Evolutionary conservation across 2,113 vertebrate genomes (phyloP), one percentile per base, ranked within the genome.

Genomic region (Ciconia boyciana): DNA sequence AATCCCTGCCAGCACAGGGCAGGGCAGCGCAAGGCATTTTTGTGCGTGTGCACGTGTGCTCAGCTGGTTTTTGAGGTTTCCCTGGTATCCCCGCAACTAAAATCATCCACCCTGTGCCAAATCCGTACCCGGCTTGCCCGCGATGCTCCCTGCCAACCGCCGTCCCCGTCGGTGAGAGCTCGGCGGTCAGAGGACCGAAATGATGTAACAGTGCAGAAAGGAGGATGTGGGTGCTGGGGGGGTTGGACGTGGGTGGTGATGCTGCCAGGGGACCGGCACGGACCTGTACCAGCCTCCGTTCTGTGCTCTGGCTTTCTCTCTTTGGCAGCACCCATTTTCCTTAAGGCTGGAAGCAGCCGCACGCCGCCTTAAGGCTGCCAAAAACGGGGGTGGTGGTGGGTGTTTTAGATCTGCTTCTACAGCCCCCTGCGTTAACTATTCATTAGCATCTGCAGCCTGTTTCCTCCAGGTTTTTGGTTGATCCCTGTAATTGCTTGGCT

Each of bases 71-170:
- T 12, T 2, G 41, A 87, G 83, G 80, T 68, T 88, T 95, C 85
- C 32, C 39, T 34, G 36, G 2, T 68, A 57, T 94, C 8, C 7
- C 16, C 3, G 4, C 32, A n/a, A 9, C 43, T 75, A 13, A 81
- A 69, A 52, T 44, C 24, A 34, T 41, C 64, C 39, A 44, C 11
- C 43, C 68, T 3, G 32, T 90, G 83, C 51, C 1, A 2, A 7
- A 66, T 51, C 15, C 1, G 4, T 14, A 41, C 66, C 43, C 1
- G 3, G 15, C 49, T 64, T 5, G 25, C 57, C 44, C 0, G 1
- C 1, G 16, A 8, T 60, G 34, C 77, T 90, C 82, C 80, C 74
- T 62, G 75, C 57, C 41, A 41, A 29, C 36, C 13, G 24, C 61
- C 2, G 2, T 41, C 41, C 78, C 39, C 2, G 6, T 54, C 6